Conservation (phyloP, 2,113 vertebrate species). For the Pygoscelis antarcticus region DNA sequence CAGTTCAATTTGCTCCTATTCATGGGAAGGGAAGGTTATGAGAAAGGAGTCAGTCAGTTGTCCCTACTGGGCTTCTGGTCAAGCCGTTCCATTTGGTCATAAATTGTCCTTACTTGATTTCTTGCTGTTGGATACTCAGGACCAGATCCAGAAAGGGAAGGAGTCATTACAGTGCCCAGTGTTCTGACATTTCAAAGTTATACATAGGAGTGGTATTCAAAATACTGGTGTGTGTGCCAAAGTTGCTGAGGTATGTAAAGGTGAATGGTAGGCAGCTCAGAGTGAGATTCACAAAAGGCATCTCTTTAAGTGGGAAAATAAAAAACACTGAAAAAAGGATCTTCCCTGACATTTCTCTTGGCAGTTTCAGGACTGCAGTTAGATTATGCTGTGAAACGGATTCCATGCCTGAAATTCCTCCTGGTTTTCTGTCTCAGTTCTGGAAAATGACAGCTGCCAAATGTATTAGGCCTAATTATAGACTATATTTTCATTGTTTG, state of each 20-base stretch:
- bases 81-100: neutral
- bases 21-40: neutral
- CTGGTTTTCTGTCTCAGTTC: neutral
- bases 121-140: neutral
- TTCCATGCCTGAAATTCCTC: neutral
- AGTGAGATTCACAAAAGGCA: neutral
- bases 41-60: neutral
- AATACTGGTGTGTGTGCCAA: neutral
- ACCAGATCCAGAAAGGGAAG: neutral
- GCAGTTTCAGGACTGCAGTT: neutral
- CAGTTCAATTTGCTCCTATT: neutral
- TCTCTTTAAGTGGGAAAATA: neutral
- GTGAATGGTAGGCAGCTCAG: neutral
- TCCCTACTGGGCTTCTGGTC: neutral
- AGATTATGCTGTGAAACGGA: neutral
- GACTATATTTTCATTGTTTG: neutral
- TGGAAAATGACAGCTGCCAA: neutral
- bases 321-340: neutral
- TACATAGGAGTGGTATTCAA: neutral
- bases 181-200: neutral
- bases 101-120: neutral
- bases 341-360: neutral
- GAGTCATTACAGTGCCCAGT: neutral
- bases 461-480: neutral
- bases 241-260: neutral